A percentile compares a stretch with the other conserved stretches of the same genome.
Evolutionary conservation across 1,140 invertebrate species (phyloP).

Genomic region (Scaptomyza graminum): DNA sequence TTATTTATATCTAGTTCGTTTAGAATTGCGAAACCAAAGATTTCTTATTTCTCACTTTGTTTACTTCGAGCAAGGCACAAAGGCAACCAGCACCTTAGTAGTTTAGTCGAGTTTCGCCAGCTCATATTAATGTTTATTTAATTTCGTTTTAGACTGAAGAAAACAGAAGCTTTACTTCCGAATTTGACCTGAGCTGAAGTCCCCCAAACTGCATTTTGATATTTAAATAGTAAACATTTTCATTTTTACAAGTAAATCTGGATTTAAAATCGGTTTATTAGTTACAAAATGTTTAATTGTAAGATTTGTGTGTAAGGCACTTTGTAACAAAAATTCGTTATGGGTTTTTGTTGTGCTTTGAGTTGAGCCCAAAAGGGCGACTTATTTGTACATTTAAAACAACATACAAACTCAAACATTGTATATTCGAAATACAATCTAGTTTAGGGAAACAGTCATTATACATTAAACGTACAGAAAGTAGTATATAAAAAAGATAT

Average conservation of each 20-base stretch:
- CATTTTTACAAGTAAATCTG: background rate
- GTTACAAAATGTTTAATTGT: slow-evolving; percentile 57
- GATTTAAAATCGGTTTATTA: slow-evolving; percentile 74
- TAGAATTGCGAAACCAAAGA: background rate
- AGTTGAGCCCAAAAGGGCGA: slow-evolving; percentile 31
- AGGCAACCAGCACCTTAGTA: too few species aligned
- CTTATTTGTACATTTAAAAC: slow-evolving; percentile 53
- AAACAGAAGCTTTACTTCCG: slow-evolving; percentile 42
- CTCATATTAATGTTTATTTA: slow-evolving; percentile 3
- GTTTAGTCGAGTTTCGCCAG: too few species aligned
- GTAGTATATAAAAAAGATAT: slow-evolving; percentile 6
- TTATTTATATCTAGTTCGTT: background rate
- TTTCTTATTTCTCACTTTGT: background rate
- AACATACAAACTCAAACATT: slow-evolving; percentile 36
- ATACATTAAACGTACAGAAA: slow-evolving; percentile 19
- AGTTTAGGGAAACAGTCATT: slow-evolving; percentile 55
- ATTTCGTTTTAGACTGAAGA: slow-evolving; percentile 47
- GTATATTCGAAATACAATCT: slow-evolving; percentile 37
- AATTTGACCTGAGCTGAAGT: background rate
- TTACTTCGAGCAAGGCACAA: background rate
- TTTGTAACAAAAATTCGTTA: slow-evolving; percentile 41
- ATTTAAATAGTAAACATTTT: background rate
- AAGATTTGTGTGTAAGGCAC: slow-evolving; percentile 37
- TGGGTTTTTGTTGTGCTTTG: slow-evolving; percentile 31
- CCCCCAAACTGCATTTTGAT: background rate